A percentile compares a stretch with the other conserved stretches of the same genome.
Evolutionary conservation across 2,888 invertebrate species (phyloP).

Genomic region (Melanargia galathea): DNA sequence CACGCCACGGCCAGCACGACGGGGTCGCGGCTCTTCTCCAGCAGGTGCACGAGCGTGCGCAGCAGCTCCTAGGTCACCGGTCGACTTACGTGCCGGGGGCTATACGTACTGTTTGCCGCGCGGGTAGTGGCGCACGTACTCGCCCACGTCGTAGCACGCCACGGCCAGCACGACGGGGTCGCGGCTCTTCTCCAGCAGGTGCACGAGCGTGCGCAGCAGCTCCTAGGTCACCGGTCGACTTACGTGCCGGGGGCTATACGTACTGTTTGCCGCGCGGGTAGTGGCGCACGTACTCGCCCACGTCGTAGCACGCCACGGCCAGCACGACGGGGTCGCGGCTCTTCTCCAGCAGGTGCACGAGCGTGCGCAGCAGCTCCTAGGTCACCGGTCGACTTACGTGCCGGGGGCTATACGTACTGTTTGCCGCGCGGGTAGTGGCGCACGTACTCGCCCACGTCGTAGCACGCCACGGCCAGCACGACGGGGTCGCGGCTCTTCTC

Average conservation of each 20-base stretch:
- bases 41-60: slow-evolving; percentile 95
- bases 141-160: slow-evolving; percentile 99
- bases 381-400: too few species aligned
- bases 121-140: slow-evolving; percentile 99
- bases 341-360: slow-evolving; percentile 1
- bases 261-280: slow-evolving; percentile 99
- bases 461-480: slow-evolving; percentile 98
- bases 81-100: too few species aligned
- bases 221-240: too few species aligned
- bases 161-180: slow-evolving; percentile 98
- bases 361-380: neutral
- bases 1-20: slow-evolving; percentile 98
- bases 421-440: slow-evolving; percentile 99
- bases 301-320: slow-evolving; percentile 98
- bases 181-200: slow-evolving; percentile 94
- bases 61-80: slow-evolving; percentile 97
- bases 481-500: slow-evolving; percentile 82
- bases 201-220: slow-evolving; percentile 96
- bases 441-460: slow-evolving; percentile 99
- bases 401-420: slow-evolving; percentile 95
- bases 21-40: slow-evolving; percentile 96
- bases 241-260: too few species aligned
- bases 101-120: slow-evolving; percentile 98
- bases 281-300: slow-evolving; percentile 99
- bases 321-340: slow-evolving; percentile 89